phyloP scores from a whole-genome alignment of 2,888 invertebrate species.

The Drosophila melanosoma region DNA sequence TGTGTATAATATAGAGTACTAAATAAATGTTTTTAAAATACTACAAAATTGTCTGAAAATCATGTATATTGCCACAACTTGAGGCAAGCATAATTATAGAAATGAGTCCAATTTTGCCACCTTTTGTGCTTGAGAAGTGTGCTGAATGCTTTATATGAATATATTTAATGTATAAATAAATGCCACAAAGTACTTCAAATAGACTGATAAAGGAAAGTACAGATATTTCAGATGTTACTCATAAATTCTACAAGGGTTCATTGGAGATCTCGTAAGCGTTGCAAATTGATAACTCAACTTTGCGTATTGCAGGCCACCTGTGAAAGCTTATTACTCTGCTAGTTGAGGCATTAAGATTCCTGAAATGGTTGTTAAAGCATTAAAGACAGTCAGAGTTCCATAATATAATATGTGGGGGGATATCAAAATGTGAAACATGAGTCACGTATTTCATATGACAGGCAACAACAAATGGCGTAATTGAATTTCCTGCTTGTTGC shows the following conservation, averaged over 20 bases:
- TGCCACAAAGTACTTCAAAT: background rate
- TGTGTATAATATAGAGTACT: background rate
- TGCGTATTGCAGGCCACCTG: background rate
- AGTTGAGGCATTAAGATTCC: background rate
- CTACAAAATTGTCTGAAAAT: background rate
- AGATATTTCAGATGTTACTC: background rate
- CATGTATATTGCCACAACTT: background rate
- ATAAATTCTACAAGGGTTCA: background rate
- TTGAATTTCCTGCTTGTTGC: slow-evolving; percentile 56
- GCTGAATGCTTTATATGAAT: background rate
- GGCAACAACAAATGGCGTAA: slow-evolving; percentile 59
- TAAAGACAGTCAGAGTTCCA: slow-evolving; percentile 14
- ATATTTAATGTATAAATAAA: background rate
- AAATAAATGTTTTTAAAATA: background rate
- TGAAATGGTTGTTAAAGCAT: slow-evolving; percentile 2
- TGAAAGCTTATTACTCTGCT: background rate
- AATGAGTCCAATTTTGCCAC: background rate
- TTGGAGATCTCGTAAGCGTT: background rate
- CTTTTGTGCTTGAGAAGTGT: too few species aligned
- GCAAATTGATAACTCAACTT: background rate
- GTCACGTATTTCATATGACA: slow-evolving; percentile 39
- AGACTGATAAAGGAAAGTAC: background rate
- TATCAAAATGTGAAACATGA: slow-evolving; percentile 12
- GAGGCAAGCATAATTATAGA: background rate
- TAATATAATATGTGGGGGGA: background rate